phyloP scores from a whole-genome alignment of 1,140 invertebrate species.

The Hycleus phaleratus region DNA sequence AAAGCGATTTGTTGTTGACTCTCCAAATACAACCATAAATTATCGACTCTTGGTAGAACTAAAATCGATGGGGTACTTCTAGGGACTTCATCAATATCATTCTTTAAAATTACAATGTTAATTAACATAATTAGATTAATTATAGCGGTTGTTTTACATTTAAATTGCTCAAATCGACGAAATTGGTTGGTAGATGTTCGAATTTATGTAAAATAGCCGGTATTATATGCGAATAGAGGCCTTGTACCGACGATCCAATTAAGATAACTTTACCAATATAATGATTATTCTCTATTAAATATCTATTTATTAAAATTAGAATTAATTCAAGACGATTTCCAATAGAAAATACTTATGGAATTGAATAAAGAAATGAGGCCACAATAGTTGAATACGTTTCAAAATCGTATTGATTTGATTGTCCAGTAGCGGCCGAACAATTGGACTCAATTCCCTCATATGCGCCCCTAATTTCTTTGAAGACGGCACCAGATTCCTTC shows the following conservation, averaged over 20 bases:
- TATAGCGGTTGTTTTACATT: conserved; percentile 12
- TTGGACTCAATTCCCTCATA: conserved; percentile 25
- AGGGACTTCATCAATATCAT: neutral
- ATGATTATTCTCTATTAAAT: conserved; percentile 41
- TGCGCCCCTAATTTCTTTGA: conserved; percentile 23
- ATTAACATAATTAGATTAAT: neutral
- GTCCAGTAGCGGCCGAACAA: conserved; percentile 30
- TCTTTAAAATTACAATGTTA: neutral
- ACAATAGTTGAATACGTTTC: conserved; percentile 25
- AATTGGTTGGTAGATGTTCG: conserved; percentile 71
- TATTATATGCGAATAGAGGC: conserved; percentile 50
- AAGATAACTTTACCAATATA: conserved; percentile 54
- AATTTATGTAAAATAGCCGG: conserved; percentile 72
- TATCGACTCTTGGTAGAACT: conserved; percentile 44
- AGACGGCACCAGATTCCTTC: conserved; percentile 58
- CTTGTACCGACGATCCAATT: conserved; percentile 49
- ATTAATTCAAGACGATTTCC: neutral
- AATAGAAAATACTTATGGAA: neutral
- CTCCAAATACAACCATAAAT: conserved; percentile 47
- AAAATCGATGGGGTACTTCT: conserved; percentile 44
- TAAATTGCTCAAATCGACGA: conserved; percentile 24
- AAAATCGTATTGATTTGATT: conserved; percentile 31
- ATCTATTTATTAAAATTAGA: conserved; percentile 14
- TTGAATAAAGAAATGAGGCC: conserved; percentile 32
- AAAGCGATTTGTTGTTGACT: conserved; percentile 43